Base-by-base conservation (phyloP, 2,797 vertebrate genomes). In the Craterocephalus amniculus region DNA sequence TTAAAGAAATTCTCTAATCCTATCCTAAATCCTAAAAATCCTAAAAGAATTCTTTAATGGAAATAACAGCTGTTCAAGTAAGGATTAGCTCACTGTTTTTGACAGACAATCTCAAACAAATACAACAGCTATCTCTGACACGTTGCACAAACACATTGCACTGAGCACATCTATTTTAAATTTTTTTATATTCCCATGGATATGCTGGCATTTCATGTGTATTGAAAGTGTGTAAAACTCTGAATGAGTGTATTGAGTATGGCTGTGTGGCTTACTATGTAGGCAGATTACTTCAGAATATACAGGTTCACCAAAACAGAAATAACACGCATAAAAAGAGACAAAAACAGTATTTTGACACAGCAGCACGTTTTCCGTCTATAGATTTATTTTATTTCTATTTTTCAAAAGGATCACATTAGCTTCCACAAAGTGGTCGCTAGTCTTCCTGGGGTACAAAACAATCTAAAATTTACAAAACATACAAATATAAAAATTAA, bases 241-340 rank as follows among this genome's bases (percentile, higher is more conserved):
- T 1, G 0, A 57, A 29, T 70, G 61, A 43, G 14, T 61, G 55
- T 66, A 58, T 24, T 1, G 55, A 56, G 57, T 38, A n/a, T 54
- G 57, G 58, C 9, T 74, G n/a, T 31, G 38, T 49, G 26, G 22
- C 56, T 38, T 79, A 34, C 51, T 43, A 56, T 64, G 63, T 48
- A 59, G 55, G 36, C 1, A 20, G 69, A 51, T 51, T 51, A 13
- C 22, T 69, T 69, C 11, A 51, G 18, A 54, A 57, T 73, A 29
- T 78, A 71, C 35, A 36, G 34, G 7, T 70, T 57, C 48, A 48
- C 8, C 24, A 31, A 63, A 56, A 49, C 54, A 10, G 29, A 54
- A 40, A 26, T 27, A 22, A n/a, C 48, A 34, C 2, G 13, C 52
- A 32, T 1, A 0, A 35, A 18, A 32, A 26, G 24, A 69, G 18